Evolutionary conservation across 2,113 vertebrate genomes (phyloP).

Genomic region (Sinosuthora webbiana): DNA sequence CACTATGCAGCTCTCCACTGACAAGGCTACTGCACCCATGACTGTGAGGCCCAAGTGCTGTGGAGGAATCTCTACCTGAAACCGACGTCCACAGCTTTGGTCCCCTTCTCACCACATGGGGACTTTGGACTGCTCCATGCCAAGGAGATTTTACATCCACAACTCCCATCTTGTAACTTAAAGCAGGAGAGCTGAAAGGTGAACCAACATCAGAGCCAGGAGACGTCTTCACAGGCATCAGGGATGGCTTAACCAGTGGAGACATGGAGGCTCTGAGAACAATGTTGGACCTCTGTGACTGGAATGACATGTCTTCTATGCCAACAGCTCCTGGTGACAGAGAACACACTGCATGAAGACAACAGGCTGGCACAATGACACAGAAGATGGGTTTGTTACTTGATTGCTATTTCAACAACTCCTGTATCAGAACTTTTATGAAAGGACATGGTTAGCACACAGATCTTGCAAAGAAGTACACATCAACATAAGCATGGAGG

Average conservation of each 20-base stretch:
- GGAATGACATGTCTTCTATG: slow-evolving; percentile 72
- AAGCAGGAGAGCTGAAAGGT: slow-evolving; percentile 77
- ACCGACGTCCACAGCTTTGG: slow-evolving; percentile 88
- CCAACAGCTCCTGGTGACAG: slow-evolving; percentile 57
- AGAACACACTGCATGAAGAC: slow-evolving; percentile 12
- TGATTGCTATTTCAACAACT: background rate
- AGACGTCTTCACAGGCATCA: slow-evolving; percentile 62
- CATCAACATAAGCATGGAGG: background rate
- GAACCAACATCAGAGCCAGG: slow-evolving; percentile 78
- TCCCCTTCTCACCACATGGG: slow-evolving; percentile 79
- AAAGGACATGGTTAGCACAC: background rate
- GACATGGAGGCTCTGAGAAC: slow-evolving; percentile 73
- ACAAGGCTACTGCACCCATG: background rate
- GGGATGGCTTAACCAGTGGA: slow-evolving; percentile 75
- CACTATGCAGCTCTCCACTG: background rate
- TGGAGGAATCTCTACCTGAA: slow-evolving; percentile 73
- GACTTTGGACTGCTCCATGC: slow-evolving; percentile 79
- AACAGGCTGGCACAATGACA: background rate
- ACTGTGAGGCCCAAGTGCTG: background rate
- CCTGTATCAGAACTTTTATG: background rate
- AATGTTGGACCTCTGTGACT: slow-evolving; percentile 69
- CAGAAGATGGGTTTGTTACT: background rate
- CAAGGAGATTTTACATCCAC: slow-evolving; percentile 79
- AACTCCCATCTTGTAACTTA: slow-evolving; percentile 71
- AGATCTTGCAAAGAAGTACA: background rate